Conservation (phyloP, 2,797 vertebrate genomes). For the Argyrosomus regius region DNA sequence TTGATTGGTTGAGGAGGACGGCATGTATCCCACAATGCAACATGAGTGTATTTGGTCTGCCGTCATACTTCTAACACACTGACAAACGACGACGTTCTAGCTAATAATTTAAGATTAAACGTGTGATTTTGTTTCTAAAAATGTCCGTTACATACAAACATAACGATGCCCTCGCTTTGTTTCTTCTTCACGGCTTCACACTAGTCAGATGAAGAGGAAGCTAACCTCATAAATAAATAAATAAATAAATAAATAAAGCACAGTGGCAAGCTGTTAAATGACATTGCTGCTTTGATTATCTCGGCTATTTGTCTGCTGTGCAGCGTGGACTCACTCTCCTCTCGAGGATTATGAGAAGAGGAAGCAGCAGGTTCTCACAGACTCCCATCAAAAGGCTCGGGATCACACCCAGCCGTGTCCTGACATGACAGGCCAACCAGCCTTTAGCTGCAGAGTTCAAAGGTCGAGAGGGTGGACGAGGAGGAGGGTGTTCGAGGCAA, state of each 20-base stretch:
- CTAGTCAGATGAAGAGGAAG: not conserved
- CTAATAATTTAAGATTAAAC: too few relatives aligned
- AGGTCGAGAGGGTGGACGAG: slow-evolving; percentile 33
- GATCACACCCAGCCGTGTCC: slow-evolving; percentile 48
- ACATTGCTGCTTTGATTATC: slow-evolving; percentile 16
- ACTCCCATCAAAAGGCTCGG: slow-evolving; percentile 27
- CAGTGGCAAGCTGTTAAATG: not conserved
- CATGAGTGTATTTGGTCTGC: too few relatives aligned
- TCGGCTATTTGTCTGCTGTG: slow-evolving; percentile 10
- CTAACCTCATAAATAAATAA: not conserved
- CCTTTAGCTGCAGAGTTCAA: slow-evolving; percentile 56
- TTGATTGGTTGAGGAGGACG: too few relatives aligned
- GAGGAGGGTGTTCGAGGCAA: slow-evolving; percentile 56
- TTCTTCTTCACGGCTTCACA: not conserved
- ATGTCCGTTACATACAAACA: not conserved
- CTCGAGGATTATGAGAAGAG: slow-evolving; percentile 23
- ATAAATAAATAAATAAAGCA: slow-evolving; percentile 5
- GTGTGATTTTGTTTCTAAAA: too few relatives aligned
- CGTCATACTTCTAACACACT: too few relatives aligned
- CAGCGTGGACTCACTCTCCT: slow-evolving; percentile 24
- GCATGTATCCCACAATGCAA: too few relatives aligned
- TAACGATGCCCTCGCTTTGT: not conserved
- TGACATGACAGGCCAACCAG: slow-evolving; percentile 54
- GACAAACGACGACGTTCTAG: too few relatives aligned
- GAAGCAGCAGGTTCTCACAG: slow-evolving; percentile 49